phyloP scores from a whole-genome alignment of 2,797 vertebrate genomes.

The Sebastes taczanowskii region DNA sequence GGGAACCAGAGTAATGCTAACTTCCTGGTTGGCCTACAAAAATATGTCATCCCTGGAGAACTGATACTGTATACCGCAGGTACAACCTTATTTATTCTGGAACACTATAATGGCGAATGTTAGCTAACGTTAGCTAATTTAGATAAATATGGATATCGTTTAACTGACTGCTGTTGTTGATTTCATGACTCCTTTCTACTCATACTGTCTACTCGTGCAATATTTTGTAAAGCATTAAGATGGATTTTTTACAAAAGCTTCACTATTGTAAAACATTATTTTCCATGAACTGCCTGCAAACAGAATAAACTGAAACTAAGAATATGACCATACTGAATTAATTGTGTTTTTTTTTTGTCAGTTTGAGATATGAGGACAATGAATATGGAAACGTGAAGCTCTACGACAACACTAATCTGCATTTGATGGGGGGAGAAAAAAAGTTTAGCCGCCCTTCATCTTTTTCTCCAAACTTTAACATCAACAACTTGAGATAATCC shows the following conservation, averaged over 20 bases:
- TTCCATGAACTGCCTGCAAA: background rate
- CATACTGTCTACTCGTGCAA: no score
- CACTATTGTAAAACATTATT: background rate
- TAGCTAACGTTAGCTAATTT: no score
- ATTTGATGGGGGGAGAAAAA: background rate
- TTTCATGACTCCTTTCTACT: no score
- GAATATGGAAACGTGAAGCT: background rate
- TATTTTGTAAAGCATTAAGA: background rate
- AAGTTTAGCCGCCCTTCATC: background rate
- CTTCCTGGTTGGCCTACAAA: no score
- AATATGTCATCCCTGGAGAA: no score
- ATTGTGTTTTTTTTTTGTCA: background rate
- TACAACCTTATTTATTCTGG: no score
- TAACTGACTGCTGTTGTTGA: no score
- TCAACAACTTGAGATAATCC: conserved; percentile 29
- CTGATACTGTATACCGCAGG: no score
- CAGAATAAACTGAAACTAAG: background rate
- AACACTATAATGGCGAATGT: no score
- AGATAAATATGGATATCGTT: no score
- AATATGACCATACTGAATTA: background rate
- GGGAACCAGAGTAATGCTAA: no score
- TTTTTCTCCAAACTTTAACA: conserved; percentile 12
- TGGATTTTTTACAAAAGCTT: background rate
- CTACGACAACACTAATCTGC: background rate
- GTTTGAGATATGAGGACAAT: background rate